phyloP scores from a whole-genome alignment of 2,797 vertebrate genomes.

The Momotus momota region DNA sequence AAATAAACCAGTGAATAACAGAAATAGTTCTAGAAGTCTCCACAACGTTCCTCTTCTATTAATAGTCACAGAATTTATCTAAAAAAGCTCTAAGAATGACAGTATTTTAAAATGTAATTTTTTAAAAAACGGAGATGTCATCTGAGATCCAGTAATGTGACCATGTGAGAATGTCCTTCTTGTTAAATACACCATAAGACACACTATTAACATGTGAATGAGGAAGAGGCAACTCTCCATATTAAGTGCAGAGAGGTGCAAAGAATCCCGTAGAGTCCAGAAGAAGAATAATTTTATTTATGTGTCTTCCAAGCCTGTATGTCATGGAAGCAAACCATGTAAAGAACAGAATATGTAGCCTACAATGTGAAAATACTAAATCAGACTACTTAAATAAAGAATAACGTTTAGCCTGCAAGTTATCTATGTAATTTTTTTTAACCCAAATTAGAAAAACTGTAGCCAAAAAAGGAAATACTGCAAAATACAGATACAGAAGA shows the following conservation, averaged over 20 bases:
- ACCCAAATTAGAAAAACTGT: not conserved
- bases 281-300: not conserved
- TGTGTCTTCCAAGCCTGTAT: not conserved
- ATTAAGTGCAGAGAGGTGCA: not conserved
- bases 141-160: not conserved
- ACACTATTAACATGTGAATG: not conserved
- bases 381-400: not conserved
- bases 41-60: not conserved
- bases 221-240: not conserved
- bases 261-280: not conserved
- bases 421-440: not conserved
- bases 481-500: not conserved
- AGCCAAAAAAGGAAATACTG: not conserved
- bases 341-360: not conserved
- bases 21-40: not conserved
- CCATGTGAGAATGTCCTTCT: not conserved
- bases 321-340: not conserved
- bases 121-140: not conserved
- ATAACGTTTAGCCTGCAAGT: not conserved
- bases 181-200: not conserved
- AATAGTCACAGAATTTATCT: not conserved
- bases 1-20: not conserved
- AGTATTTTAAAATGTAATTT: not conserved
- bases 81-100: not conserved
- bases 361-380: not conserved